Percentiles rank a stretch among this genome's conserved stretches.
These are phyloP conservation scores for Lepisosteus osseus DNA, from an alignment of 2,113 vertebrate genomes.

Conservation along the genomic window DNA sequence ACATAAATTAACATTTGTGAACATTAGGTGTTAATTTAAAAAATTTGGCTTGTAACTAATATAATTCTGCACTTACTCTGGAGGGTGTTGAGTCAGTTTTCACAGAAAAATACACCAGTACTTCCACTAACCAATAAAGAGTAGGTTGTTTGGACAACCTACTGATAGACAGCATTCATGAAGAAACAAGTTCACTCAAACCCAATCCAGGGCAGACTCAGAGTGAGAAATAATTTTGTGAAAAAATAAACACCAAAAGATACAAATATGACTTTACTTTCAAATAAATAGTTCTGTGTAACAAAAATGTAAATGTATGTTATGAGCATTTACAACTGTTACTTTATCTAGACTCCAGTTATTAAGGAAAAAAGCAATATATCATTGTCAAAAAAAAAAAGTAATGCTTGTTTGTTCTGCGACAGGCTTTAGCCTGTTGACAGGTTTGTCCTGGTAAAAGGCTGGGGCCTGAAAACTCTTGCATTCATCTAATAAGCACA, in stretches of 20 bases:
- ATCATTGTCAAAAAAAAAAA: constrained; percentile 2
- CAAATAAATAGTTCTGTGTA: too few species aligned
- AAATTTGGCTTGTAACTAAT: background rate
- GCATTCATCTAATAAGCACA: too few species aligned
- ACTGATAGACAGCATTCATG: background rate
- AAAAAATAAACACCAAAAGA: background rate
- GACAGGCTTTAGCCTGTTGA: constrained; percentile 6
- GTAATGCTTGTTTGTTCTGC: background rate
- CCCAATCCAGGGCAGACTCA: background rate
- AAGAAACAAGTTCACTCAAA: background rate
- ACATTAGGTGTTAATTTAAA: constrained; percentile 1
- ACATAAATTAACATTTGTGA: background rate
- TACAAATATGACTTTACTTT: background rate
- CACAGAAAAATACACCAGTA: background rate
- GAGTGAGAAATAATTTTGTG: too few species aligned
- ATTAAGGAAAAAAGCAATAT: background rate
- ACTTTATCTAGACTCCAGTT: background rate
- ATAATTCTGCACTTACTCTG: constrained; percentile 3
- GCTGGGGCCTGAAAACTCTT: background rate
- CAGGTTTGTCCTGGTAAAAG: constrained; percentile 2
- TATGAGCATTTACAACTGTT: background rate
- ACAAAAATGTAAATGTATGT: background rate
- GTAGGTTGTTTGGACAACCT: too few species aligned
- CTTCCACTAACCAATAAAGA: background rate
- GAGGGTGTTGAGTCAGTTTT: background rate